phyloP scores from a whole-genome alignment of 92 coral and sea anemone genomes.

The Epizoanthus ramosus region DNA sequence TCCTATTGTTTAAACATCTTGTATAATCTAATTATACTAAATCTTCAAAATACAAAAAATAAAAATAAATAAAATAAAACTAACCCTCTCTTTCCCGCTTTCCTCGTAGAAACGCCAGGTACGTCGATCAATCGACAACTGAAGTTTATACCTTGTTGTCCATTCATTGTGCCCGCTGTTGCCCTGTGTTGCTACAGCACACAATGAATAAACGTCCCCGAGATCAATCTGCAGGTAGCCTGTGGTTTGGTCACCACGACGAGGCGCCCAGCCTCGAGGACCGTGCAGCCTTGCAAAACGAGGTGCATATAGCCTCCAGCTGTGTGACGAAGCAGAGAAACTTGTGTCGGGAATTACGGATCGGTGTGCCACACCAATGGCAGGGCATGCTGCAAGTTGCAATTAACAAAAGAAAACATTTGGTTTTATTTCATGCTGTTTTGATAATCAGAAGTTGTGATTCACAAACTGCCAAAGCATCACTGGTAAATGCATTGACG shows the following conservation, averaged over 20 bases:
- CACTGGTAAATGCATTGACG: too few species aligned
- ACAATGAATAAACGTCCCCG: not conserved
- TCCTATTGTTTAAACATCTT: too few species aligned
- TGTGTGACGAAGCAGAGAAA: not conserved
- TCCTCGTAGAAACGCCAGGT: not conserved
- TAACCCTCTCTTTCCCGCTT: not conserved
- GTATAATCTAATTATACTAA: too few species aligned
- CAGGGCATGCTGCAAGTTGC: not conserved
- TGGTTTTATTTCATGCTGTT: too few species aligned
- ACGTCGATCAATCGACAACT: not conserved
- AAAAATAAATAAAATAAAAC: not conserved
- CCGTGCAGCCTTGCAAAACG: not conserved
- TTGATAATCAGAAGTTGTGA: too few species aligned
- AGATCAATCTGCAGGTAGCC: conserved; percentile 1
- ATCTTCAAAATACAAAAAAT: too few species aligned
- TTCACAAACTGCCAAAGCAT: too few species aligned
- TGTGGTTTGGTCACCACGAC: not conserved
- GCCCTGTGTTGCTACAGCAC: not conserved
- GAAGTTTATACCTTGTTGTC: not conserved
- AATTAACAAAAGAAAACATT: too few species aligned
- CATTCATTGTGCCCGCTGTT: not conserved
- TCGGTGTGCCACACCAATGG: not conserved
- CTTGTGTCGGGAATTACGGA: not conserved
- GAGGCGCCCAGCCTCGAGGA: not conserved
- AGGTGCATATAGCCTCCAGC: not conserved